Evolutionary conservation across 1,140 invertebrate species (phyloP), one percentile per base, ranked within the genome.

Genomic region (Conus betulinus): DNA sequence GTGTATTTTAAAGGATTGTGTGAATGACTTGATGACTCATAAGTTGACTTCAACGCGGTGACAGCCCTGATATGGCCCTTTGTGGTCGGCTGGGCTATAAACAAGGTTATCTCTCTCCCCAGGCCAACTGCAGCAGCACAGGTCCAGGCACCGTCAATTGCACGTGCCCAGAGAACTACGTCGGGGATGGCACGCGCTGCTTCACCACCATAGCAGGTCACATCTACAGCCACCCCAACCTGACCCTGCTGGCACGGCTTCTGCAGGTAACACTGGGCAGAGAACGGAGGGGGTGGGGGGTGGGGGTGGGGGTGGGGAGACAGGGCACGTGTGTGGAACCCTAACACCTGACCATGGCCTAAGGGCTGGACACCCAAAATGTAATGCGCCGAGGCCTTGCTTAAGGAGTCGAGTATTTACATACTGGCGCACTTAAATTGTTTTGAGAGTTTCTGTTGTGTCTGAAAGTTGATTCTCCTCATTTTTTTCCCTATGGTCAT

Each of bases 71-170:
- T 39, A 39, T 39, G 39, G 39, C 39, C 39, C 39, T 39, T 39
- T 39, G 39, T 3, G 39, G 39, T 39, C 39, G 39, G 39, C 39
- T 39, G 39, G 39, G 39, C 39, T 1, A 39, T 39, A 39, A 39
- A 39, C 39, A 39, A 39, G 39, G 3, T 39, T 0, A 39, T 39
- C 39, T 39, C 39, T 39, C 39, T 39, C 39, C 39, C 39, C 81
- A 93, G 93, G 93, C 93, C 52, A 87, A 67, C 15, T 93, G 93
- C 89, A 92, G 84, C 7, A 60, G 91, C 5, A 87, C 88, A 11
- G 91, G 88, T 5, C 89, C 90, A 5, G 91, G 91, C 0, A 85
- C 74, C 3, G 91, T 91, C 60, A 92, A 92, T 67, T 93, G 93
- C 88, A 91, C 91, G 4, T 93, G 93, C 86, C 63, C 83, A 25